A percentile compares a stretch with the other conserved stretches of the same genome.
These are phyloP conservation scores for Rhagoletis pomonella DNA, from an alignment of 1,140 invertebrate genomes.

Conservation along the genomic window DNA sequence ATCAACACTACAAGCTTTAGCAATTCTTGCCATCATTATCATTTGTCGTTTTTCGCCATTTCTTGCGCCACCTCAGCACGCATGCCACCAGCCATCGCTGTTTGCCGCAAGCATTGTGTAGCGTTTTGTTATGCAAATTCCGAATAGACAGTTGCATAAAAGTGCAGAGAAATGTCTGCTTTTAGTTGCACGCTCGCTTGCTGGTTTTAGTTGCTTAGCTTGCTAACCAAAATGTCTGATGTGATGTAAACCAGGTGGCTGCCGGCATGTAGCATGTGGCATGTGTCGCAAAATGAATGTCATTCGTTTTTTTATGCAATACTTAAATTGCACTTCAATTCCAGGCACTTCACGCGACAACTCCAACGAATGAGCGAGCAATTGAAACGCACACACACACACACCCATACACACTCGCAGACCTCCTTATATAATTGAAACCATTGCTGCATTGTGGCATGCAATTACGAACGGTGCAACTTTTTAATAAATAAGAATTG, in stretches of 20 bases:
- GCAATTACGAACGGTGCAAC: slow-evolving; percentile 30
- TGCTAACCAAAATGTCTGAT: background rate
- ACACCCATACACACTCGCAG: background rate
- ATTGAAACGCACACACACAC: background rate
- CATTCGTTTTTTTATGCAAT: slow-evolving; percentile 10
- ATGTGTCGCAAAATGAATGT: background rate
- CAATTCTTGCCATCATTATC: background rate
- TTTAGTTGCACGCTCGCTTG: slow-evolving; percentile 4
- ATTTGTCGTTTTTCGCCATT: slow-evolving; percentile 20
- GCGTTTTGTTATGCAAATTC: slow-evolving; percentile 23
- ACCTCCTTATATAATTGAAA: no score
- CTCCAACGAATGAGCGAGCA: background rate
- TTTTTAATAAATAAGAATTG: slow-evolving; percentile 46
- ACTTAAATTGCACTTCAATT: slow-evolving; percentile 34
- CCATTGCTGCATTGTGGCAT: background rate
- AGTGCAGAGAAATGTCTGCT: background rate
- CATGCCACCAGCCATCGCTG: background rate
- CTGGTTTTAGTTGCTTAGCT: background rate
- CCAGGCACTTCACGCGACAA: slow-evolving; percentile 35
- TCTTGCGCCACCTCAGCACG: background rate
- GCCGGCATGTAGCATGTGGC: background rate
- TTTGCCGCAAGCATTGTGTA: background rate
- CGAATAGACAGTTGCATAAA: background rate
- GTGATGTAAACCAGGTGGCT: slow-evolving; percentile 27
- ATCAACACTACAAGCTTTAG: background rate